Evolutionary conservation across 2,888 invertebrate species (phyloP).

Genomic region (Amorpha juglandis): DNA sequence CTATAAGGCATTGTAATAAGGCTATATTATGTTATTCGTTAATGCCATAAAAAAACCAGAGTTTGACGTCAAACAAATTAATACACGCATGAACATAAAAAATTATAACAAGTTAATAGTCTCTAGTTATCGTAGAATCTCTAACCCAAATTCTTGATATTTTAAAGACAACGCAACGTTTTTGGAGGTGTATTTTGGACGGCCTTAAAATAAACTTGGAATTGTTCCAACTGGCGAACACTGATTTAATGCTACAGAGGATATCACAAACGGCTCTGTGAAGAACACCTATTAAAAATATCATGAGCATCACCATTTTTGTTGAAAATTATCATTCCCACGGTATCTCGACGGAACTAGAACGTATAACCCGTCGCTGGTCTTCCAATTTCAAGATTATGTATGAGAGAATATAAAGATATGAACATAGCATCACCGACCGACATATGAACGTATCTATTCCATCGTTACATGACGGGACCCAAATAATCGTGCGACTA

Average conservation of each 20-base stretch:
- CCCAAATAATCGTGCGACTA: too few relatives aligned
- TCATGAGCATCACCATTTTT: too few relatives aligned
- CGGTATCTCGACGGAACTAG: background rate
- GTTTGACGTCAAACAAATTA: background rate
- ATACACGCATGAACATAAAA: background rate
- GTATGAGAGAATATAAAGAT: too few relatives aligned
- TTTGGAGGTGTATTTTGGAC: constrained; percentile 38
- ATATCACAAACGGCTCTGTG: background rate
- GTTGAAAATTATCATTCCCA: background rate
- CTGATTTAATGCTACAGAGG: background rate
- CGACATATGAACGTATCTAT: too few relatives aligned
- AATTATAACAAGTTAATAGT: too few relatives aligned
- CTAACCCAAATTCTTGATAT: constrained; percentile 23
- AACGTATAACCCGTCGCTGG: too few relatives aligned
- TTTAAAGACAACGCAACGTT: constrained; percentile 23
- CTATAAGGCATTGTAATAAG: too few relatives aligned
- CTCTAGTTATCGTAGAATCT: background rate
- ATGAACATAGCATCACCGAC: too few relatives aligned
- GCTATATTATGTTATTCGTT: too few relatives aligned
- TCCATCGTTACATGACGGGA: too few relatives aligned
- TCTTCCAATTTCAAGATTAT: too few relatives aligned
- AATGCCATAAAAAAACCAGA: background rate
- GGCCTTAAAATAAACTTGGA: constrained; percentile 41
- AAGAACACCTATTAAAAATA: background rate
- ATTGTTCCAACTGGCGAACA: constrained; percentile 28